phyloP scores from a whole-genome alignment of 2,113 vertebrate genomes.

The Poeciliopsis retropinna region DNA sequence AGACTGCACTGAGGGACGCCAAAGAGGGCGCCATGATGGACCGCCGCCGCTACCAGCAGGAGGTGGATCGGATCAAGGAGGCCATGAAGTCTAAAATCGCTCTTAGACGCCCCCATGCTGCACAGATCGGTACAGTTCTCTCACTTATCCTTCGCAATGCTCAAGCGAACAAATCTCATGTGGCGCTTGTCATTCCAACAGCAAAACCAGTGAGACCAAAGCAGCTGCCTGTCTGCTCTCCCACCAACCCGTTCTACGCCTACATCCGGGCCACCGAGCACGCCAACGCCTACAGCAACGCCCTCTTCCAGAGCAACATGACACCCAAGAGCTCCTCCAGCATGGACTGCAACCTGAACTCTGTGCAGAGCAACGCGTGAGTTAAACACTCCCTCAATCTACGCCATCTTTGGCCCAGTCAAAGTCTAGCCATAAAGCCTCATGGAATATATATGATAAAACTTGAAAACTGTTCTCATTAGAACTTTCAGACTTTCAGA shows the following conservation, averaged over 20 bases:
- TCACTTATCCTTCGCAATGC: background rate
- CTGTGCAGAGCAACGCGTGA: constrained; percentile 79
- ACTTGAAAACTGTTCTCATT: no score
- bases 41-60: constrained; percentile 90
- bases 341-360: constrained; percentile 67
- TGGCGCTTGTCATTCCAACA: constrained; percentile 38
- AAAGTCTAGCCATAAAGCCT: no score
- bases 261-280: constrained; percentile 80
- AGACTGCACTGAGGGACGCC: constrained; percentile 92
- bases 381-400: constrained; percentile 19
- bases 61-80: constrained; percentile 92
- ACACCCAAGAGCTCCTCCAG: constrained; percentile 51
- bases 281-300: constrained; percentile 86
- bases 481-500: background rate
- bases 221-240: constrained; percentile 84
- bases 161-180: background rate
- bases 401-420: background rate
- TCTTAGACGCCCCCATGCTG: constrained; percentile 81
- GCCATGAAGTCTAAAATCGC: constrained; percentile 84
- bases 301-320: constrained; percentile 82
- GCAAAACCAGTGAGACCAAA: constrained; percentile 89
- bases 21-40: constrained; percentile 91
- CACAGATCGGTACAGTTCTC: constrained; percentile 85
- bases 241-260: constrained; percentile 82
- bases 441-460: no score